These are phyloP conservation scores for Heliconius cydno DNA, from an alignment of 2,888 invertebrate species.

Conservation along the genomic window DNA sequence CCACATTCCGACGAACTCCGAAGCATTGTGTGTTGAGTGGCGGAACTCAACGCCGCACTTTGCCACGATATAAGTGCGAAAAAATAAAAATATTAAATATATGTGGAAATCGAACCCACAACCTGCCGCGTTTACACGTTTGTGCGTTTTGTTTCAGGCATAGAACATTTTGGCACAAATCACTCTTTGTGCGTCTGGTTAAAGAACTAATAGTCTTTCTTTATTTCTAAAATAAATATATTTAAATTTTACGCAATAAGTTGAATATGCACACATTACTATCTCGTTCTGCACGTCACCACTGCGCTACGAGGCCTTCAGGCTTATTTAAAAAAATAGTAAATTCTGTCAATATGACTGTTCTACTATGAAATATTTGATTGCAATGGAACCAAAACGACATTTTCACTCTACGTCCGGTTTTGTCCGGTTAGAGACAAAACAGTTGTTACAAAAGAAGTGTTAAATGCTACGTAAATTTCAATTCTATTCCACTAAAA, in stretches of 20 bases:
- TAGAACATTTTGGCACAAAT: too few species aligned
- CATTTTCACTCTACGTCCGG: slow-evolving; percentile 36
- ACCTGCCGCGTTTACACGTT: too few species aligned
- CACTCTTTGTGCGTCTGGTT: too few species aligned
- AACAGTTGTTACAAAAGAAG: slow-evolving; percentile 38
- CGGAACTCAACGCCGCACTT: too few species aligned
- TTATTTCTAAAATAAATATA: background rate
- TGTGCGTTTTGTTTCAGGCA: too few species aligned
- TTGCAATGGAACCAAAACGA: slow-evolving; percentile 33
- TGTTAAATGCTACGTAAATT: slow-evolving; percentile 7
- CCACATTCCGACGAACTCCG: too few species aligned
- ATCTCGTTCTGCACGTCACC: background rate
- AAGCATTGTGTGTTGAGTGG: too few species aligned
- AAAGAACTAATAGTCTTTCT: too few species aligned
- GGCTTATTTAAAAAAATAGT: background rate
- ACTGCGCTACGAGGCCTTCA: background rate
- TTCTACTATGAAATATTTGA: slow-evolving; percentile 31
- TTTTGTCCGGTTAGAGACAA: slow-evolving; percentile 45
- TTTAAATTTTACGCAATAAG: background rate
- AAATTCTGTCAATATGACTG: background rate
- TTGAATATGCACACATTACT: background rate
- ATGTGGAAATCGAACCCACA: too few species aligned
- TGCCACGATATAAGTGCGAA: too few species aligned
- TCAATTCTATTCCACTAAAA: background rate
- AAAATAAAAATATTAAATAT: too few species aligned